phyloP scores from a whole-genome alignment of 2,797 vertebrate genomes.

The Halcyon leucocephala region DNA sequence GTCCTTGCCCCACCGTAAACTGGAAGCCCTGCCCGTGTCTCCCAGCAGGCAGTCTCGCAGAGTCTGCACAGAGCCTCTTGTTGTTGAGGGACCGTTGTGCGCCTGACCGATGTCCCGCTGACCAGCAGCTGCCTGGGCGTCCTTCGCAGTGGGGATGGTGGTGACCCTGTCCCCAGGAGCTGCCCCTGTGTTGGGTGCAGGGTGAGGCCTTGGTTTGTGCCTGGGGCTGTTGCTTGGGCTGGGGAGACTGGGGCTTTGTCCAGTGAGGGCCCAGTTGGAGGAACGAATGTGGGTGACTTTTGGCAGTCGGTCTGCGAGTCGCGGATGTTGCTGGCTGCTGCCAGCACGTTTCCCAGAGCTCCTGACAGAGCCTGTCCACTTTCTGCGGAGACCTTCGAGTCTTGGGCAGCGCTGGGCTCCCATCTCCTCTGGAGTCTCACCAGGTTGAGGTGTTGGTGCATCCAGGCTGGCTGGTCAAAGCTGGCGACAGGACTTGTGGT shows the following conservation, averaged over 20 bases:
- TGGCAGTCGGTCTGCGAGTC: background rate
- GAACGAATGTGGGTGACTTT: rapidly evolving
- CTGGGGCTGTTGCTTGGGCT: rapidly evolving
- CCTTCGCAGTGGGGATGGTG: rapidly evolving
- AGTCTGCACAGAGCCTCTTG: background rate
- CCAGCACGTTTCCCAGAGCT: background rate
- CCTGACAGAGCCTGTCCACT: rapidly evolving
- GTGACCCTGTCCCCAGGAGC: background rate
- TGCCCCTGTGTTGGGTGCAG: rapidly evolving
- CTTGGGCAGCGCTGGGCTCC: background rate
- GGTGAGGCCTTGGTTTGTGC: background rate
- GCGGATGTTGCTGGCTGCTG: rapidly evolving
- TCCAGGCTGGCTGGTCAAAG: background rate
- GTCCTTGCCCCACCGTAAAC: background rate
- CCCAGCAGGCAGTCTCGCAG: background rate
- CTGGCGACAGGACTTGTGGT: background rate
- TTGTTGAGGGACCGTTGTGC: background rate
- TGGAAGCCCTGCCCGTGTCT: background rate
- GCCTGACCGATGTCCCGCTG: rapidly evolving
- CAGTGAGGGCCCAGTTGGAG: rapidly evolving
- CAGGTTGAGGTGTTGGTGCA: rapidly evolving
- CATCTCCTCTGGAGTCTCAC: background rate
- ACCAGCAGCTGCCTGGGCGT: rapidly evolving
- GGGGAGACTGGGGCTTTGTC: background rate
- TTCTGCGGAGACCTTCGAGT: background rate